Conservation (phyloP, 2,797 vertebrate genomes). For the Mus minutoides region DNA sequence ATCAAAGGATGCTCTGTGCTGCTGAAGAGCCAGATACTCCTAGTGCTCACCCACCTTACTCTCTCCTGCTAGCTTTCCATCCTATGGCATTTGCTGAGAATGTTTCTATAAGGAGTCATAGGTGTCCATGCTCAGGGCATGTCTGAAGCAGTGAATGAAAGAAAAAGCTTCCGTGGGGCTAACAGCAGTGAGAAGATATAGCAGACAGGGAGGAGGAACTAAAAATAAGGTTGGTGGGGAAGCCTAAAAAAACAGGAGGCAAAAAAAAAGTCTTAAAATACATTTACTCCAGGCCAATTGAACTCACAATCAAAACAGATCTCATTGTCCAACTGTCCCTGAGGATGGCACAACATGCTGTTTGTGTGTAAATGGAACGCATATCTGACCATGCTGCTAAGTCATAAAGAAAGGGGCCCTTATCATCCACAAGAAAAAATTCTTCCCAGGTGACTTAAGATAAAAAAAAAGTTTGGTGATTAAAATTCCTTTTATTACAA, state of each 20-base stretch:
- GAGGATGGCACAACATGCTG: constrained; percentile 59
- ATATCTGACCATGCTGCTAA: constrained; percentile 73
- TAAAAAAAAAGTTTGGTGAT: constrained; percentile 59
- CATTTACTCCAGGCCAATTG: constrained; percentile 67
- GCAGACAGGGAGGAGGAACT: background rate
- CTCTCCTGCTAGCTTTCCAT: background rate
- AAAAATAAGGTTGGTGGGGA: background rate
- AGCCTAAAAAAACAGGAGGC: constrained; percentile 40
- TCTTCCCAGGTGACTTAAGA: constrained; percentile 64
- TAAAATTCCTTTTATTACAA: constrained; percentile 64
- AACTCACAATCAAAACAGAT: constrained; percentile 58
- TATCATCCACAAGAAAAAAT: constrained; percentile 42
- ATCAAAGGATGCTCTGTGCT: background rate
- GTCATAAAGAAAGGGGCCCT: constrained; percentile 75
- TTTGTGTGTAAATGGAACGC: constrained; percentile 76
- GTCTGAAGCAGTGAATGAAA: constrained; percentile 55
- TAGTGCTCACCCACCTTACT: background rate
- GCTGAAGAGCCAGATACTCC: background rate
- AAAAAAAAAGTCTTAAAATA: background rate
- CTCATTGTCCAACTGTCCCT: constrained; percentile 54
- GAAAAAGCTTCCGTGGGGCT: background rate
- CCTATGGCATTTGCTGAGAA: background rate
- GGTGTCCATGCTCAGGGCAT: background rate
- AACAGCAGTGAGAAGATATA: background rate
- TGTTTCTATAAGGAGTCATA: background rate